phyloP scores from a whole-genome alignment of 2,797 vertebrate genomes.

The Lophius americanus region DNA sequence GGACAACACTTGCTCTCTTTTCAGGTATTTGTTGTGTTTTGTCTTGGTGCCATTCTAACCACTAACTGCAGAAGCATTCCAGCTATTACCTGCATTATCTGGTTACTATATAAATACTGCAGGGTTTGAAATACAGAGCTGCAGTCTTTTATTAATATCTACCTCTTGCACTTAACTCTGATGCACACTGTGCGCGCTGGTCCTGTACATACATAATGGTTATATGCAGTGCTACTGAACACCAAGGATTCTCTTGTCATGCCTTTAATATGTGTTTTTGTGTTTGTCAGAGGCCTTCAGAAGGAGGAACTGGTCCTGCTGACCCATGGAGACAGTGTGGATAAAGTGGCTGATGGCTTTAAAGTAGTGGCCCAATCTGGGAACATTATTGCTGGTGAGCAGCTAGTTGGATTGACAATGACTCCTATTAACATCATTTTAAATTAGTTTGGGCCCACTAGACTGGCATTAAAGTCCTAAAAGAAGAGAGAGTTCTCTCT shows the following conservation, averaged over 20 bases:
- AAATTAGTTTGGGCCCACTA: neutral
- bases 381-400: slow-evolving; percentile 93
- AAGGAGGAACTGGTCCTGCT: slow-evolving; percentile 96
- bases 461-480: neutral
- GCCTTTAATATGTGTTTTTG: slow-evolving; percentile 21
- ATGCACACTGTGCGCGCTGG: slow-evolving; percentile 6
- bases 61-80: slow-evolving; percentile 31
- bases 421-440: slow-evolving; percentile 1
- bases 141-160: slow-evolving; percentile 20
- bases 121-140: slow-evolving; percentile 36
- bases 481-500: neutral
- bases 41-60: slow-evolving; percentile 15
- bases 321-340: slow-evolving; percentile 97
- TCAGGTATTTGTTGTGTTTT: slow-evolving; percentile 83
- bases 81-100: slow-evolving; percentile 23
- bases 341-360: slow-evolving; percentile 98
- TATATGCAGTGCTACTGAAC: neutral
- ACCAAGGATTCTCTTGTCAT: neutral
- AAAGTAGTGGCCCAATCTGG: slow-evolving; percentile 97
- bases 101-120: slow-evolving; percentile 29
- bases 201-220: neutral
- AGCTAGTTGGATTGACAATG: neutral
- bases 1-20: slow-evolving; percentile 95
- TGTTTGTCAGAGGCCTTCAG: slow-evolving; percentile 89
- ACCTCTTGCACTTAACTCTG: slow-evolving; percentile 2